Base-by-base conservation (phyloP, 2,888 invertebrate species). In the Poecilus cupreus region DNA sequence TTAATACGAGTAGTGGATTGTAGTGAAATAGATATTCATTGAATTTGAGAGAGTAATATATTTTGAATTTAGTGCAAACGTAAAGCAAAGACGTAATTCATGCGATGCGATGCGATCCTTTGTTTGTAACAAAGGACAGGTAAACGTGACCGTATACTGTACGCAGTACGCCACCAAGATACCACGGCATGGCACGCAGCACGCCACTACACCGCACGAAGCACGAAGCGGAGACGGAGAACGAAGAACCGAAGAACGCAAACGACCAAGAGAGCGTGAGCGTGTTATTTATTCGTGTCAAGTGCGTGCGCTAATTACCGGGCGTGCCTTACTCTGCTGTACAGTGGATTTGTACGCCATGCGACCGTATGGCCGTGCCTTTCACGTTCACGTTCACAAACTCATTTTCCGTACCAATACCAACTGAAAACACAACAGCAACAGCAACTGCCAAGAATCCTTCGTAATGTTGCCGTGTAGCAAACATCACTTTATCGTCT, bases 251-350 rank as follows among this genome's bases (percentile, higher is more conserved):
- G n/a, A n/a, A n/a, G n/a, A n/a, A n/a, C n/a, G n/a, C n/a, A n/a
- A n/a, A n/a, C 22, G 22, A 51, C 43, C 70, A 39, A 26, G 51
- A 70, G 80, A 80, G 39, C 80, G 72, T 80, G 80, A 80, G 72
- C 80, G 72, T 79, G 79, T 80, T 80, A 80, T 80, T 80, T 80
- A 80, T 80, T 72, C 80, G 80, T 80, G 80, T 80, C 80, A 80
- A 80, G 80, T 80, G 80, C 80, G 70, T 80, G 80, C 72, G 70
- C 80, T 80, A 80, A 80, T 80, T 80, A 80, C 72, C 70, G 72
- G 54, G 70, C 80, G 80, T 80, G 80, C 70, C 80, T 22, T 80
- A 39, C 72, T 18, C 32, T 70, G 54, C 37, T 60, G 75, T 51
- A 46, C 20, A 24, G 43, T 70, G 60, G 26, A 24, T 26, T 60